Evolutionary conservation across 2,888 invertebrate species (phyloP).

Genomic region (Athetis lepigone): DNA sequence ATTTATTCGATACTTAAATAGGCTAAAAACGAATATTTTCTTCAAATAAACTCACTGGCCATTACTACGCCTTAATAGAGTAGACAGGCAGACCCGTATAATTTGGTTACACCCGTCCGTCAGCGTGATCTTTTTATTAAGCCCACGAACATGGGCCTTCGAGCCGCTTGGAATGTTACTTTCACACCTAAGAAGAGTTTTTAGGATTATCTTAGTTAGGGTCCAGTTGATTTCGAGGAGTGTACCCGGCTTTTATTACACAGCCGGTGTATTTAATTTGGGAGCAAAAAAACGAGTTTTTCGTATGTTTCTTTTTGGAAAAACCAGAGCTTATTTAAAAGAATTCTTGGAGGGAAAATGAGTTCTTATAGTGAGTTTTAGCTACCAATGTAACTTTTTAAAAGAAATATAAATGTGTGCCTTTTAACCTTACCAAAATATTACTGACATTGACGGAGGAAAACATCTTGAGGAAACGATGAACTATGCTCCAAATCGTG

Average conservation of each 20-base stretch:
- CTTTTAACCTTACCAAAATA: too few relatives aligned
- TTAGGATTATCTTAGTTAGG: conserved; percentile 27
- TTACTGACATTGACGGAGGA: too few relatives aligned
- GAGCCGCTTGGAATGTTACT: conserved; percentile 11
- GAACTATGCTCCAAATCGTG: too few relatives aligned
- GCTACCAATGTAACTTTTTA: too few relatives aligned
- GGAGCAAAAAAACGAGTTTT: not conserved
- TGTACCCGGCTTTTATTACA: conserved; percentile 19
- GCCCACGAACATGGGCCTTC: conserved; percentile 14
- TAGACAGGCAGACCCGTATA: conserved; percentile 35
- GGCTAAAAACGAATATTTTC: conserved; percentile 21
- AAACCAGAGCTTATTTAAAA: not conserved
- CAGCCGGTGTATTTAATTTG: conserved; percentile 24
- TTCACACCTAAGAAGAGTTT: conserved; percentile 35
- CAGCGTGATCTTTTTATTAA: conserved; percentile 49
- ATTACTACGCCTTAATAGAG: conserved; percentile 41
- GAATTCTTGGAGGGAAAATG: not conserved
- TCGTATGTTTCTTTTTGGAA: not conserved
- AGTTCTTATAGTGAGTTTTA: too few relatives aligned
- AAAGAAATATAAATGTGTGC: too few relatives aligned
- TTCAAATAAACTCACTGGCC: conserved; percentile 2
- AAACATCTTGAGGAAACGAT: too few relatives aligned
- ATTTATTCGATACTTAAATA: too few relatives aligned
- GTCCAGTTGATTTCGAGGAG: conserved; percentile 21
- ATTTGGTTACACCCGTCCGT: conserved; percentile 49